These are phyloP conservation scores for Dissostichus mawsoni DNA, from an alignment of 2,113 vertebrate species.

Conservation along the genomic window DNA sequence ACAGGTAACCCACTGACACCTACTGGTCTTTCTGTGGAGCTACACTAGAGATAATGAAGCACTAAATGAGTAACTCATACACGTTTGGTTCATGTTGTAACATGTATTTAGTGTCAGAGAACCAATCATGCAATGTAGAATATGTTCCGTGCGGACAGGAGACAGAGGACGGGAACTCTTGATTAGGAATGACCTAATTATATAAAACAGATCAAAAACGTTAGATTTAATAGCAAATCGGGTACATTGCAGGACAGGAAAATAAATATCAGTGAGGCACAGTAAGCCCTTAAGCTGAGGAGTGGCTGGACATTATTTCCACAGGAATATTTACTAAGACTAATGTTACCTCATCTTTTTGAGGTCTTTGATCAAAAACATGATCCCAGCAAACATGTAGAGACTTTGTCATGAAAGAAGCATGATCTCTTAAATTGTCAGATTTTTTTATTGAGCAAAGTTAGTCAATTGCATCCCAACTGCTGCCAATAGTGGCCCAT, in stretches of 20 bases:
- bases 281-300: neutral
- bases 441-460: too few species aligned
- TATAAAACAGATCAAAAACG: rapidly evolving
- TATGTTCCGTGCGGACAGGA: neutral
- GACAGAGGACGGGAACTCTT: neutral
- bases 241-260: neutral
- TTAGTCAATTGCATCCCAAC: too few species aligned
- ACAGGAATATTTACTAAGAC: neutral
- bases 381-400: too few species aligned
- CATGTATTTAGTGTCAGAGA: neutral
- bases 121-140: neutral
- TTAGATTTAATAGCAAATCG: too few species aligned
- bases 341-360: neutral
- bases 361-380: neutral
- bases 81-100: neutral
- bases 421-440: too few species aligned
- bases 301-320: neutral
- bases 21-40: conserved; percentile 40
- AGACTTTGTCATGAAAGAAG: too few species aligned
- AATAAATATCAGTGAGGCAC: neutral
- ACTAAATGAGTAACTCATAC: neutral
- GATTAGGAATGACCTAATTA: neutral
- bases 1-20: conserved; percentile 89
- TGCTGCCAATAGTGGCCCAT: too few species aligned
- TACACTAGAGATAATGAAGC: neutral